These are phyloP conservation scores for Pseudochirops cupreus DNA, from an alignment of 2,797 vertebrate species.

Conservation along the genomic window DNA sequence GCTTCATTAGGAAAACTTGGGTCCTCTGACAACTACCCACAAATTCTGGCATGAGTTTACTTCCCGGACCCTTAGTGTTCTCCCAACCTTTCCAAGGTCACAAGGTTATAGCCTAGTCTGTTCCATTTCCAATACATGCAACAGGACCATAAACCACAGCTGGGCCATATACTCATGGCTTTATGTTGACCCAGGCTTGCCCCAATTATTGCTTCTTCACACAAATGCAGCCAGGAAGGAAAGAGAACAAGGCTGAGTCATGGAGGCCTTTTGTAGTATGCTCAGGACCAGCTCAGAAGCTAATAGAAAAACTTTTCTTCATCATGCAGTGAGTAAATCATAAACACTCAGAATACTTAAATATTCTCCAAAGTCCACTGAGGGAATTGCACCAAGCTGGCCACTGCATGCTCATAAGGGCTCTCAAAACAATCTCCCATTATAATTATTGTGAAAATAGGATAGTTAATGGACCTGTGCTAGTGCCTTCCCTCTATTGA, in stretches of 20 bases:
- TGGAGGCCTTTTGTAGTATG: background rate
- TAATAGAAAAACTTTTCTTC: background rate
- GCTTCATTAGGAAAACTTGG: background rate
- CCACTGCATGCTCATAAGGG: too few relatives aligned
- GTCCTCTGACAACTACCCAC: background rate
- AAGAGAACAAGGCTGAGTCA: background rate
- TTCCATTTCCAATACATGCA: background rate
- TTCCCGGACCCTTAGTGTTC: background rate
- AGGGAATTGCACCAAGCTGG: too few relatives aligned
- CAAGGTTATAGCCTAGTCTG: background rate
- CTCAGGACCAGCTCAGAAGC: background rate
- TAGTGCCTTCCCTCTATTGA: too few relatives aligned
- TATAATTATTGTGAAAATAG: too few relatives aligned
- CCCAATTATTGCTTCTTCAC: background rate
- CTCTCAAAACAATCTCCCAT: too few relatives aligned
- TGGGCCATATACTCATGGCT: background rate
- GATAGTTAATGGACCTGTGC: too few relatives aligned
- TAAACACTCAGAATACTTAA: background rate
- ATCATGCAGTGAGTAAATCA: background rate
- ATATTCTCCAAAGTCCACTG: too few relatives aligned
- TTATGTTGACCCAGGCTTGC: background rate
- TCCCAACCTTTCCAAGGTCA: background rate
- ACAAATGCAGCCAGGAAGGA: background rate
- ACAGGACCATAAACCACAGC: background rate
- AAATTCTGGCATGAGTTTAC: background rate